phyloP scores from a whole-genome alignment of 2,797 vertebrate species.

The Acanthurus lineatus region DNA sequence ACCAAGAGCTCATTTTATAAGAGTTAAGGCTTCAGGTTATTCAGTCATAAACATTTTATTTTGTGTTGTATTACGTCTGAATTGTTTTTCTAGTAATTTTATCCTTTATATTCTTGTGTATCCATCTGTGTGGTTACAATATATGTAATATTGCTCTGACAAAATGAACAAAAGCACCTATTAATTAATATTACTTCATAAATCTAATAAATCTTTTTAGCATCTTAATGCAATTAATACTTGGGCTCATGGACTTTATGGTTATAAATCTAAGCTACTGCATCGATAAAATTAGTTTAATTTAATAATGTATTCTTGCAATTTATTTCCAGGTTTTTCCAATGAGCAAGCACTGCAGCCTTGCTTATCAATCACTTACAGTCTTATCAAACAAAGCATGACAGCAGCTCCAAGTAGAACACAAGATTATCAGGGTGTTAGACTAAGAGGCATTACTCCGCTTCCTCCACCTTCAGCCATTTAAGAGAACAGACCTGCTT shows the following conservation, averaged over 20 bases:
- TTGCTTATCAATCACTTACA: constrained; percentile 56
- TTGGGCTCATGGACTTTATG: background rate
- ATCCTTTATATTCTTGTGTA: too few relatives aligned
- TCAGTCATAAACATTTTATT: background rate
- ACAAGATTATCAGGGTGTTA: constrained; percentile 86
- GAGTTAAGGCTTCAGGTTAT: background rate
- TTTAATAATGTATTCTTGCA: background rate
- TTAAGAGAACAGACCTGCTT: constrained; percentile 70
- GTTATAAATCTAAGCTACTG: background rate
- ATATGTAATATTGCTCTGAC: background rate
- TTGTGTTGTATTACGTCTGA: background rate
- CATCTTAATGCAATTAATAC: background rate
- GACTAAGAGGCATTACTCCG: constrained; percentile 83
- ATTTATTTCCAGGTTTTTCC: constrained; percentile 26
- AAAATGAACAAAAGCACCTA: background rate
- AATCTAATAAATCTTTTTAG: too few relatives aligned
- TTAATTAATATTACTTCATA: too few relatives aligned
- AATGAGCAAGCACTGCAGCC: constrained; percentile 6
- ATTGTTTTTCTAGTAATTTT: background rate
- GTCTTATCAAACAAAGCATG: constrained; percentile 77
- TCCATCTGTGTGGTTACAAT: too few relatives aligned
- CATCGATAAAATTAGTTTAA: background rate
- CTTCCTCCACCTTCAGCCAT: constrained; percentile 71
- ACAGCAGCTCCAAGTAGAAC: constrained; percentile 73
- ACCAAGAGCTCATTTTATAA: background rate